These are phyloP conservation scores for Tangara arthus DNA, from an alignment of 2,797 vertebrate species.

Conservation along the genomic window DNA sequence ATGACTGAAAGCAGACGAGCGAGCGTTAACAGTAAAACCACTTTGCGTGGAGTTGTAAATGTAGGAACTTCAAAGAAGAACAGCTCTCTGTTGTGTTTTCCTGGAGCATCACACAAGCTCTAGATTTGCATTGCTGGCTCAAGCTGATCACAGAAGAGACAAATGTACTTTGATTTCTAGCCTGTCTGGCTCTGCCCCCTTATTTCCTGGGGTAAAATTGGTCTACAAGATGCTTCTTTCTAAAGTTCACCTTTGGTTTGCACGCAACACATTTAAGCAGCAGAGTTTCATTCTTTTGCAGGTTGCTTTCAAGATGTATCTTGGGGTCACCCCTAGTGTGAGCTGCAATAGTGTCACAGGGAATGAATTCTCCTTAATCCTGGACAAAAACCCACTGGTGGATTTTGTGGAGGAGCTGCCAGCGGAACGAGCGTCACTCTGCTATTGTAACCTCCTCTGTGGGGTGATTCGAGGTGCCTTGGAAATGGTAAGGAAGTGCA, in stretches of 20 bases:
- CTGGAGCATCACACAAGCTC: neutral
- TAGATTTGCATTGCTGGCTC: neutral
- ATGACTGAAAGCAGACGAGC: neutral
- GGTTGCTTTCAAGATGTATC: constrained; percentile 83
- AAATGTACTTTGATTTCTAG: neutral
- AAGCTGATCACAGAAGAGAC: neutral
- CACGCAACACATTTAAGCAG: neutral
- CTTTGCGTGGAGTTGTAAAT: neutral
- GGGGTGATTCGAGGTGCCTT: constrained; percentile 79
- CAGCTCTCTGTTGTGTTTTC: neutral
- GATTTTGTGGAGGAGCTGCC: constrained; percentile 80
- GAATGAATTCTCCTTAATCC: constrained; percentile 78
- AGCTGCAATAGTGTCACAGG: constrained; percentile 66
- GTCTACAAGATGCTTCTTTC: neutral
- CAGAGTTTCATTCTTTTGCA: constrained; percentile 17
- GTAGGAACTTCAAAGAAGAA: neutral
- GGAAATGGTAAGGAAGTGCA: constrained; percentile 73
- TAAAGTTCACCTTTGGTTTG: neutral
- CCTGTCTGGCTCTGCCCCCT: neutral
- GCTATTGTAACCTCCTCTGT: constrained; percentile 76
- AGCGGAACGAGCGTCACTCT: constrained; percentile 70
- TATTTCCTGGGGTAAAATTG: neutral
- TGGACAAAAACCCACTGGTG: constrained; percentile 77
- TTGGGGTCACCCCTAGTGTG: constrained; percentile 76
- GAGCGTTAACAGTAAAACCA: neutral